Evolutionary conservation across 2,888 invertebrate species (phyloP).

Genomic region (Listrodromus nycthemerus): DNA sequence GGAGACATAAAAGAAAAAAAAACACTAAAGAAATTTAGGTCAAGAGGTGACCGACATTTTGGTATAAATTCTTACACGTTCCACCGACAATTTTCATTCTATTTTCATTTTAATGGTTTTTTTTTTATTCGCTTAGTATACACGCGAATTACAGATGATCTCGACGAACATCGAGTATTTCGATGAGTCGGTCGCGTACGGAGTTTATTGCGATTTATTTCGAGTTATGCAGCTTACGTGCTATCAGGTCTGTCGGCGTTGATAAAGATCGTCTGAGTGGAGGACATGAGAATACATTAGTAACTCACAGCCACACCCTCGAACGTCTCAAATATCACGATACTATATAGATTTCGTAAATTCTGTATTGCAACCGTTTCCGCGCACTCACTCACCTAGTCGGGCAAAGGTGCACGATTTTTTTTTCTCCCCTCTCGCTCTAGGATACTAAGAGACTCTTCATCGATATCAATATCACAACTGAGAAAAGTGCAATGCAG

Average conservation of each 20-base stretch:
- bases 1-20: not conserved
- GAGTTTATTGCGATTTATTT: not conserved
- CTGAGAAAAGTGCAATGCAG: slow-evolving; percentile 8
- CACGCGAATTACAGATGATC: too few relatives aligned
- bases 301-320: slow-evolving; percentile 61
- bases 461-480: slow-evolving; percentile 14
- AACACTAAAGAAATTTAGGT: slow-evolving; percentile 28
- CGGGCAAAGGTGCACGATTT: slow-evolving; percentile 27
- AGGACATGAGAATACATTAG: not conserved
- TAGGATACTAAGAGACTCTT: not conserved
- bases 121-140: not conserved
- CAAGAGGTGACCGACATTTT: slow-evolving; percentile 55
- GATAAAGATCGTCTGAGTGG: slow-evolving; percentile 43
- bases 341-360: slow-evolving; percentile 53
- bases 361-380: slow-evolving; percentile 24
- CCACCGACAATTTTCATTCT: not conserved
- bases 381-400: slow-evolving; percentile 49
- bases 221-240: slow-evolving; percentile 41
- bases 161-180: too few relatives aligned
- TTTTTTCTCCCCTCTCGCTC: not conserved
- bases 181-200: not conserved
- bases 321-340: slow-evolving; percentile 60
- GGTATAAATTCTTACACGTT: slow-evolving; percentile 13
- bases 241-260: slow-evolving; percentile 26
- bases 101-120: not conserved